phyloP scores from a whole-genome alignment of 2,797 vertebrate genomes.

The Tympanoctomys barrerae region DNA sequence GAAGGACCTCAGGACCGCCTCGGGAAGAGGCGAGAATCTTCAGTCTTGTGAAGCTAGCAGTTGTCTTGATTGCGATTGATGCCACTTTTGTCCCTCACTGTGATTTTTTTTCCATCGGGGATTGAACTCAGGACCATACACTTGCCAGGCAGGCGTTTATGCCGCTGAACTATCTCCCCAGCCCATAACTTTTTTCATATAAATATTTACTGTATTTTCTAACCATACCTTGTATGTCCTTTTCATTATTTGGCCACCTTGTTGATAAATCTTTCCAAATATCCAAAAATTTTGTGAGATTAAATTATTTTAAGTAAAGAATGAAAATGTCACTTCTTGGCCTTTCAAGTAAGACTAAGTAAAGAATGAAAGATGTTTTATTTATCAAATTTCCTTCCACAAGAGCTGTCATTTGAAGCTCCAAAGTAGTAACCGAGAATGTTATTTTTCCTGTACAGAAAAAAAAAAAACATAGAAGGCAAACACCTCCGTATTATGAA shows the following conservation, averaged over 20 bases:
- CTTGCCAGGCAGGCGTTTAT: too few relatives aligned
- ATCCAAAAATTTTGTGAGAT: slow-evolving; percentile 33
- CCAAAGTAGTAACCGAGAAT: neutral
- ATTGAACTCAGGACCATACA: too few relatives aligned
- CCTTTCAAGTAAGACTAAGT: too few relatives aligned
- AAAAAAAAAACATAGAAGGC: neutral
- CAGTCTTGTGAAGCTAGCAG: neutral
- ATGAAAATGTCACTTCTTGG: too few relatives aligned
- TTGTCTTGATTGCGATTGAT: neutral
- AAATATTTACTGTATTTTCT: neutral
- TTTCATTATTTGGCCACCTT: neutral
- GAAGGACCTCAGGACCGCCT: too few relatives aligned
- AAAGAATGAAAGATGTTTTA: too few relatives aligned
- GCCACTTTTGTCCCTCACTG: neutral
- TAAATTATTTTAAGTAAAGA: slow-evolving; percentile 20
- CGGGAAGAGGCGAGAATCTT: too few relatives aligned
- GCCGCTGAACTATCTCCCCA: too few relatives aligned
- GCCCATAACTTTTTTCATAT: neutral
- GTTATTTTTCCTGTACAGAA: neutral
- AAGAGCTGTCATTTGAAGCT: slow-evolving; percentile 1
- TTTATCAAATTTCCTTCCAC: slow-evolving; percentile 15
- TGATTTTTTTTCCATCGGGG: neutral
- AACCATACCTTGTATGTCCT: neutral
- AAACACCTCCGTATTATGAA: neutral
- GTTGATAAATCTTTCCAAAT: slow-evolving; percentile 32